Evolutionary conservation across 2,888 invertebrate genomes (phyloP).

Genomic region (Yponomeuta plumbellus): DNA sequence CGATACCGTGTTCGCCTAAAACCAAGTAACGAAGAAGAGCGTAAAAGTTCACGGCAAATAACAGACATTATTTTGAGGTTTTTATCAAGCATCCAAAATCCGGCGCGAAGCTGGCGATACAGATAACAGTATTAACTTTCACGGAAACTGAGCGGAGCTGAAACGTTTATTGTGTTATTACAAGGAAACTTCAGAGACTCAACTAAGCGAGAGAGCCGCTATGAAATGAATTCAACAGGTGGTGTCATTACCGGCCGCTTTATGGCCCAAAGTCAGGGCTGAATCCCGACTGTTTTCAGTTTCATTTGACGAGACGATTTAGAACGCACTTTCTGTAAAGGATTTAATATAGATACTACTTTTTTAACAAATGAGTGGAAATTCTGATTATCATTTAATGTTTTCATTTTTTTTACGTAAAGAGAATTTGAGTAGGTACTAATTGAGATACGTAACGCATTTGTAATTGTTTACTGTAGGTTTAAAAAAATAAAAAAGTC

Average conservation of each 20-base stretch:
- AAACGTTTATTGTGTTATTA: slow-evolving; percentile 17
- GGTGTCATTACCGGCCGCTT: slow-evolving; percentile 50
- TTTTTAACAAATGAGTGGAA: too few relatives aligned
- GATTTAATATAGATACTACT: too few relatives aligned
- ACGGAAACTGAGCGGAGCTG: neutral
- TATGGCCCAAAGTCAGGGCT: slow-evolving; percentile 32
- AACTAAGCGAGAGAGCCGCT: slow-evolving; percentile 11
- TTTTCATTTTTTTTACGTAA: too few relatives aligned
- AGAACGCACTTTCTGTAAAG: neutral
- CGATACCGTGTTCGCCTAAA: neutral
- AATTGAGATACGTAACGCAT: too few relatives aligned
- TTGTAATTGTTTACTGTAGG: too few relatives aligned
- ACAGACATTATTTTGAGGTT: too few relatives aligned
- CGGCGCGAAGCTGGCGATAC: neutral
- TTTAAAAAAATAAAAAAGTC: too few relatives aligned
- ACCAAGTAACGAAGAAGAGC: too few relatives aligned
- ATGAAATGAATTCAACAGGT: slow-evolving; percentile 46
- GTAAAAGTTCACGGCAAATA: too few relatives aligned
- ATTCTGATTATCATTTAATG: too few relatives aligned
- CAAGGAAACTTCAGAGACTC: slow-evolving; percentile 14
- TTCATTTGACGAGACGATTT: slow-evolving; percentile 8
- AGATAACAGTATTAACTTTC: neutral
- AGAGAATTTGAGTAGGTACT: too few relatives aligned
- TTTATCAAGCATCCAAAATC: too few relatives aligned
- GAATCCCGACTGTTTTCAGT: slow-evolving; percentile 25